Evolutionary conservation across 1,140 invertebrate genomes (phyloP).

Genomic region (Scaptomyza montana): DNA sequence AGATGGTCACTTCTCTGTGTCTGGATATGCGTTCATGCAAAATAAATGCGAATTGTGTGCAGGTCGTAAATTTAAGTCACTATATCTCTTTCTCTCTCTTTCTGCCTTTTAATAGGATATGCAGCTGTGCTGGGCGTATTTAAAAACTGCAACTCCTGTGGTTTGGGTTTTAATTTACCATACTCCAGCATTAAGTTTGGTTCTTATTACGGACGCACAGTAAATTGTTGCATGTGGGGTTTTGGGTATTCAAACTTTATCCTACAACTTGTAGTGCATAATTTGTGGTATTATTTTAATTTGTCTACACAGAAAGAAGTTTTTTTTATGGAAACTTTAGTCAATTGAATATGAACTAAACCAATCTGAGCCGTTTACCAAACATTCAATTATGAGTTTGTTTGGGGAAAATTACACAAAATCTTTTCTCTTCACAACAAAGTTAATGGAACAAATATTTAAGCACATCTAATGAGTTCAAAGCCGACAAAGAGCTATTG

Average conservation of each 20-base stretch:
- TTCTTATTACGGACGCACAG: constrained; percentile 11
- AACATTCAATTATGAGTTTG: too few species aligned
- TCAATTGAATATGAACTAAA: too few species aligned
- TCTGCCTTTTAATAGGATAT: constrained; percentile 11
- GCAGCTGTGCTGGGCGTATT: constrained; percentile 15
- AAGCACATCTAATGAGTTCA: constrained; percentile 31
- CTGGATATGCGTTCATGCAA: constrained; percentile 22
- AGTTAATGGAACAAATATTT: constrained; percentile 27
- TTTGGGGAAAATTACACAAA: too few species aligned
- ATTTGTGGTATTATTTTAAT: not conserved
- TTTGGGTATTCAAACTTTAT: constrained; percentile 5
- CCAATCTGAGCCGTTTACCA: too few species aligned
- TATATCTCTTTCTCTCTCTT: constrained; percentile 7
- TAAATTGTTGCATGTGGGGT: not conserved
- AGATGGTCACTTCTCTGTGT: constrained; percentile 4
- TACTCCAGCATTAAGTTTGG: not conserved
- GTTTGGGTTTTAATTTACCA: constrained; percentile 31
- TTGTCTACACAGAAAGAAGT: not conserved
- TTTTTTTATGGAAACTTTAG: not conserved
- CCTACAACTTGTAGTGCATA: not conserved
- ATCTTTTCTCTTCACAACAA: not conserved
- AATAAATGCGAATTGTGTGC: constrained; percentile 40
- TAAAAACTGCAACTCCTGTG: constrained; percentile 11
- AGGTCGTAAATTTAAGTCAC: constrained; percentile 46
- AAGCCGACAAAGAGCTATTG: not conserved